Conservation (phyloP, 2,113 vertebrate genomes). For the Dunckerocampus dactyliophorus region DNA sequence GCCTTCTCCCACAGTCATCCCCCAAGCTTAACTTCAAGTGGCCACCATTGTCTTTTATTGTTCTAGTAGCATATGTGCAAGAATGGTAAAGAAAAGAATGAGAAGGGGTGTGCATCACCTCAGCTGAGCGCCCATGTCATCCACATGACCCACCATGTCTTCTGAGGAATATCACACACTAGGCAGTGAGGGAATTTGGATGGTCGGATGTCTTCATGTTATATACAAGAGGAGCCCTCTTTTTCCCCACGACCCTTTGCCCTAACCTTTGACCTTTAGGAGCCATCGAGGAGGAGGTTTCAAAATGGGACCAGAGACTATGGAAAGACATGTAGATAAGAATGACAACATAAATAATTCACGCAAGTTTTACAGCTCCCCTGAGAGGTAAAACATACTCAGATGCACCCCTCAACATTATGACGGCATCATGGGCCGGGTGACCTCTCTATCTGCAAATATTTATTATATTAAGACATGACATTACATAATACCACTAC, state of each 20-base stretch:
- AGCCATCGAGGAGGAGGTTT: constrained; percentile 29
- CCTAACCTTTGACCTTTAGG: constrained; percentile 45
- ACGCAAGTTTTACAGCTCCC: constrained; percentile 51
- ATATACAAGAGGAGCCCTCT: constrained; percentile 19
- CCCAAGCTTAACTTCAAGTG: constrained; percentile 63
- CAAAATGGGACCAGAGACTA: constrained; percentile 26
- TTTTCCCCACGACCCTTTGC: constrained; percentile 57
- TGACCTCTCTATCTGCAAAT: constrained; percentile 21
- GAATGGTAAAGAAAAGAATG: constrained; percentile 26
- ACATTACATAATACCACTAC: background rate
- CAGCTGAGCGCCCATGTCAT: constrained; percentile 45
- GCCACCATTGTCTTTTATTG: constrained; percentile 56
- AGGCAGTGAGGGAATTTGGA: constrained; percentile 50
- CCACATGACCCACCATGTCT: constrained; percentile 46
- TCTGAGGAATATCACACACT: constrained; percentile 16
- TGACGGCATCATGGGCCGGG: constrained; percentile 7
- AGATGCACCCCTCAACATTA: constrained; percentile 12
- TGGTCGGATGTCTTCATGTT: constrained; percentile 29
- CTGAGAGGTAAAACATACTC: constrained; percentile 36
- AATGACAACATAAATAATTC: constrained; percentile 45
- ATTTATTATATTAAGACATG: background rate
- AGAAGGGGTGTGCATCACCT: constrained; percentile 6
- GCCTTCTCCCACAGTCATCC: constrained; percentile 43
- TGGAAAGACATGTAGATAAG: constrained; percentile 25
- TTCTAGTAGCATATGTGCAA: constrained; percentile 60